Conservation (phyloP, 2,888 invertebrate genomes). For the Dermolepida albohirtum region DNA sequence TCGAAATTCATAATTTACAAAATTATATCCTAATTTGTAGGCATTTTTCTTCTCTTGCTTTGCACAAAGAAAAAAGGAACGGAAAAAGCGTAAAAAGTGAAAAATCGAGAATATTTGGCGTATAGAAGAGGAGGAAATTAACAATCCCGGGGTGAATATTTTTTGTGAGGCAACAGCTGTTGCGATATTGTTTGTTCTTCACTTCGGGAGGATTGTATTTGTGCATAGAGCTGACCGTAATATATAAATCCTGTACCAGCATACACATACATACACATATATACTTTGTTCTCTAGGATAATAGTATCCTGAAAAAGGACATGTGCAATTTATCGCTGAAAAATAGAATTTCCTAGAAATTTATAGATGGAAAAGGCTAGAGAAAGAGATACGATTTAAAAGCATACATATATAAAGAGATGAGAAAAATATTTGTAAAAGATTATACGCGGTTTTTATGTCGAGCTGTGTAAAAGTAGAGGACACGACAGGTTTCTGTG, state of each 20-base stretch:
- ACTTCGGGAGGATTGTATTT: constrained; percentile 5
- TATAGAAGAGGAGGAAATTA: constrained; percentile 16
- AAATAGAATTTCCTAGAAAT: no score
- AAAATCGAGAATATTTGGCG: neutral
- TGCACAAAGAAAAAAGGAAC: neutral
- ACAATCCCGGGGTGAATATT: constrained; percentile 16
- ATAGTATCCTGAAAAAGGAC: no score
- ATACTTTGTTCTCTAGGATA: no score
- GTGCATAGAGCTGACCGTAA: constrained; percentile 30
- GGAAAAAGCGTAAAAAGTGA: constrained; percentile 5
- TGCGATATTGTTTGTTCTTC: constrained; percentile 26
- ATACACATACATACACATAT: no score
- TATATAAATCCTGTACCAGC: neutral
- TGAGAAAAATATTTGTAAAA: no score
- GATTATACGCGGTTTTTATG: no score
- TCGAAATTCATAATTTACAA: constrained; percentile 33
- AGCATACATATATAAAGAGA: no score
- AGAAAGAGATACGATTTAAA: no score
- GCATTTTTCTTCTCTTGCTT: constrained; percentile 8
- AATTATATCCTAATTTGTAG: constrained; percentile 32
- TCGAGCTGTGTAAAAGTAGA: no score
- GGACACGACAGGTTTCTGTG: no score
- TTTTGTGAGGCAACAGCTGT: constrained; percentile 21
- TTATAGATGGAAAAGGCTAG: no score
- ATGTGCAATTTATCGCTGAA: no score